phyloP scores from a whole-genome alignment of 2,113 vertebrate genomes.

The Leucoraja erinaceus region DNA sequence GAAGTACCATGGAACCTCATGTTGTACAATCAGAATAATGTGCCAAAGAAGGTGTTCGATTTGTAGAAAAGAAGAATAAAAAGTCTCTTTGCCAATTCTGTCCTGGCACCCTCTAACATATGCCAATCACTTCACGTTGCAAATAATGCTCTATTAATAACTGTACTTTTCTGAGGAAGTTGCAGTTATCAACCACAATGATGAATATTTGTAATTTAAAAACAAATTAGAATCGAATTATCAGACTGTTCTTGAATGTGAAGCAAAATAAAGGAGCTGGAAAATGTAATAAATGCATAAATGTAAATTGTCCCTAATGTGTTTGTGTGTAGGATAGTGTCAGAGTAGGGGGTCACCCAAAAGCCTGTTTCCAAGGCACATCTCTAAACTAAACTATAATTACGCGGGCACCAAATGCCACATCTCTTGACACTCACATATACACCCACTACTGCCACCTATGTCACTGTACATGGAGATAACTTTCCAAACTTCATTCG shows the following conservation, averaged over 20 bases:
- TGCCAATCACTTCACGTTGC: background rate
- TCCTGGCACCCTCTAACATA: background rate
- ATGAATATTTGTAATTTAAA: background rate
- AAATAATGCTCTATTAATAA: background rate
- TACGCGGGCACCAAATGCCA: no score
- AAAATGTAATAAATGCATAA: no score
- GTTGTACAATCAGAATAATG: background rate
- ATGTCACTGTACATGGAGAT: no score
- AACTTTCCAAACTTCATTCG: no score
- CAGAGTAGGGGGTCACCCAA: no score
- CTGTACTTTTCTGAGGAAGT: background rate
- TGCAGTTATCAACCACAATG: background rate
- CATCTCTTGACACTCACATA: no score
- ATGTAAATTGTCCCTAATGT: no score
- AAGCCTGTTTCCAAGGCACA: no score
- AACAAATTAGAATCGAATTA: conserved; percentile 16
- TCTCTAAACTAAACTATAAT: no score
- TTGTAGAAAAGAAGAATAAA: background rate
- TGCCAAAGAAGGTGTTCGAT: background rate
- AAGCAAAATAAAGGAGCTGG: background rate
- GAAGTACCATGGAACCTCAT: background rate
- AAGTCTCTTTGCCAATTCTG: background rate
- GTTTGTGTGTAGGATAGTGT: no score
- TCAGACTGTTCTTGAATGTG: background rate
- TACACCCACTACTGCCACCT: no score